Percentiles rank a stretch among this genome's conserved stretches.
phyloP scores from a whole-genome alignment of 2,888 invertebrate genomes.

The Zygaena filipendulae region DNA sequence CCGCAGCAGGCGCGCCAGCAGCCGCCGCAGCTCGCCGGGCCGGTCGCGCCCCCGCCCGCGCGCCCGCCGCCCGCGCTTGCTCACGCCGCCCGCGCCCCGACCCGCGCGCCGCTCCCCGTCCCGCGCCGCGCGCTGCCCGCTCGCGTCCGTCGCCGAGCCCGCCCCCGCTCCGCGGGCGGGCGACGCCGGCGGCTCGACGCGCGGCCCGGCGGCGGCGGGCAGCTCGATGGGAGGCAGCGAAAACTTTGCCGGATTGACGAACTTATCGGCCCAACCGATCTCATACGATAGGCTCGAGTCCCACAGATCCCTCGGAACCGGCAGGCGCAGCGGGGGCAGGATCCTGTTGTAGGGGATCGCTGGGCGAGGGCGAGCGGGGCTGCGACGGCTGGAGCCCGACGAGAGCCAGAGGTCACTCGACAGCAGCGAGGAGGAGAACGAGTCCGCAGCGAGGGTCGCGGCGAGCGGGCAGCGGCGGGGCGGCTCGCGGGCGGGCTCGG shows the following conservation, averaged over 20 bases:
- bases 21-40: constrained; percentile 35
- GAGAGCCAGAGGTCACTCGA: constrained; percentile 38
- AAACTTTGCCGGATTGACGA: constrained; percentile 20
- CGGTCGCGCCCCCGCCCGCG: too few species aligned
- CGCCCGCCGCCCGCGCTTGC: constrained; percentile 15
- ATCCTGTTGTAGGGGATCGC: constrained; percentile 31
- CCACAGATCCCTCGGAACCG: constrained; percentile 26
- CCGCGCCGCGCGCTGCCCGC: constrained; percentile 5
- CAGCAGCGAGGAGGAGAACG: constrained; percentile 35
- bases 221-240: constrained; percentile 29
- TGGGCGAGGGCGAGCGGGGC: constrained; percentile 25
- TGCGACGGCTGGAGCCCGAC: constrained; percentile 27
- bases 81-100: constrained; percentile 15
- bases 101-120: constrained; percentile 9
- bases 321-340: constrained; percentile 43
- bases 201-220: constrained; percentile 27
- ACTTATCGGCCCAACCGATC: constrained; percentile 35
- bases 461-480: constrained; percentile 22
- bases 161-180: constrained; percentile 9
- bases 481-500: constrained; percentile 23
- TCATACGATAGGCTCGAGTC: constrained; percentile 23
- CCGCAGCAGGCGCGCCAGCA: constrained; percentile 37
- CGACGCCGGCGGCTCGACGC: constrained; percentile 25
- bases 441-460: constrained; percentile 22
- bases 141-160: constrained; percentile 11